Evolutionary conservation across 2,888 invertebrate genomes (phyloP).

Genomic region (Scrobipalpa costella): DNA sequence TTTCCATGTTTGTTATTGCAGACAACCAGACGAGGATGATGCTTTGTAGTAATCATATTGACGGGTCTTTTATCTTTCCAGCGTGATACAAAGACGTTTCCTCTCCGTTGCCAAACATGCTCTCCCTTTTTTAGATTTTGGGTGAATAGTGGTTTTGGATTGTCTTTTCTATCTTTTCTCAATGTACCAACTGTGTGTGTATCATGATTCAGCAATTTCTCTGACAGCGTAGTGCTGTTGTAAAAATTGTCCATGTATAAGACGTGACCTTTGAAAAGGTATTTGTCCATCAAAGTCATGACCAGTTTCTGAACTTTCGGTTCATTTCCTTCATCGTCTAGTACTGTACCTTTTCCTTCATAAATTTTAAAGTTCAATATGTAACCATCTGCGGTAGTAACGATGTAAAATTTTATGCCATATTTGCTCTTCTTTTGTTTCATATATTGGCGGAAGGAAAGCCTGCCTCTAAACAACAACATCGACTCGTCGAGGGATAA

Average conservation of each 20-base stretch:
- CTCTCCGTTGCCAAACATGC: conserved; percentile 31
- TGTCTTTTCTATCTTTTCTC: conserved; percentile 32
- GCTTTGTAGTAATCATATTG: conserved; percentile 30
- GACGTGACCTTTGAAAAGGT: conserved; percentile 31
- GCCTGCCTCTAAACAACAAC: conserved; percentile 34
- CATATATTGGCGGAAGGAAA: conserved; percentile 38
- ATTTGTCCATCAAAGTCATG: conserved; percentile 28
- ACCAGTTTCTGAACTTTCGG: conserved; percentile 26
- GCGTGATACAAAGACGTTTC: conserved; percentile 29
- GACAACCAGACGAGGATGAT: conserved; percentile 29
- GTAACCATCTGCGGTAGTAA: conserved; percentile 33
- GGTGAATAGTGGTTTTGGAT: conserved; percentile 28
- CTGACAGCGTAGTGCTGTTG: conserved; percentile 30
- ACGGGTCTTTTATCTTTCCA: conserved; percentile 34
- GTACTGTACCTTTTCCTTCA: conserved; percentile 25
- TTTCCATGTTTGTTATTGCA: conserved; percentile 29
- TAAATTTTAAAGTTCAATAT: conserved; percentile 33
- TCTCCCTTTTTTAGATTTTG: conserved; percentile 33
- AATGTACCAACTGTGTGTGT: conserved; percentile 32
- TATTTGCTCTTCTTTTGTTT: conserved; percentile 37
- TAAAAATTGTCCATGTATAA: conserved; percentile 35
- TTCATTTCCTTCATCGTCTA: not conserved
- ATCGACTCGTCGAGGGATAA: conserved; percentile 38
- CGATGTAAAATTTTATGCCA: conserved; percentile 38
- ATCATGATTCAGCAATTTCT: conserved; percentile 29